Base-by-base conservation (phyloP, 1,140 invertebrate genomes). In the Trissolcus basalis region DNA sequence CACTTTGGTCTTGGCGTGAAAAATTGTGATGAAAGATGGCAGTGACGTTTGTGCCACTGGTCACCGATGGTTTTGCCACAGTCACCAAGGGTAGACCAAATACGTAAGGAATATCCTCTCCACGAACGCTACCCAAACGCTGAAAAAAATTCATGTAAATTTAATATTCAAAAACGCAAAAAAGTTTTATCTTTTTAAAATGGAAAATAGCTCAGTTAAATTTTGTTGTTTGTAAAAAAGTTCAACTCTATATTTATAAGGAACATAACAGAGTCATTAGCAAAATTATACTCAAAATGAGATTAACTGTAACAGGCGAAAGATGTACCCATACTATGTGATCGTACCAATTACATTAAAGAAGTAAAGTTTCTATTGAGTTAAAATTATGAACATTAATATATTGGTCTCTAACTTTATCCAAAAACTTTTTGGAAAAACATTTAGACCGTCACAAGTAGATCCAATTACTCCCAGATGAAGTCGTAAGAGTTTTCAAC, bases 21-120 rank as follows among this genome's bases (percentile, higher is more conserved):
- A 93, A 97, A 86, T 95, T 95, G 36, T 91, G 90, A 0, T 92
- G 90, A 56, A 92, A 91, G 63, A 79, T 64, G 32, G 71, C 67
- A 10, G 74, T 63, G 49, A 77, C 71, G 58, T 77, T 71, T 16
- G 19, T 33, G 19, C 53, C 63, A 59, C 63, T 58, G 51, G 56
- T 14, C 56, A 61, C 15, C 15, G 68, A 68, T 69, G 89, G 89
- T 9, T 90, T 89, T 59, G 89, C 85, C 15, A 90, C 94, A 1
- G 91, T 92, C 16, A 96, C 93, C 47, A 97, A 85, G 0, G 96
- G 96, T 41, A 95, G 91, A 0, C 96, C 96, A 73, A 97, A 92
- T 53, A 97, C 91, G 85, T 97, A 97, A 0, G 94, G 90, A 36
- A 97, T 87, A 47, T 96, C 95, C 82, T 97, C 96, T 6, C 96